These are phyloP conservation scores for Mythimna impura DNA, from an alignment of 2,888 invertebrate species.

Conservation along the genomic window DNA sequence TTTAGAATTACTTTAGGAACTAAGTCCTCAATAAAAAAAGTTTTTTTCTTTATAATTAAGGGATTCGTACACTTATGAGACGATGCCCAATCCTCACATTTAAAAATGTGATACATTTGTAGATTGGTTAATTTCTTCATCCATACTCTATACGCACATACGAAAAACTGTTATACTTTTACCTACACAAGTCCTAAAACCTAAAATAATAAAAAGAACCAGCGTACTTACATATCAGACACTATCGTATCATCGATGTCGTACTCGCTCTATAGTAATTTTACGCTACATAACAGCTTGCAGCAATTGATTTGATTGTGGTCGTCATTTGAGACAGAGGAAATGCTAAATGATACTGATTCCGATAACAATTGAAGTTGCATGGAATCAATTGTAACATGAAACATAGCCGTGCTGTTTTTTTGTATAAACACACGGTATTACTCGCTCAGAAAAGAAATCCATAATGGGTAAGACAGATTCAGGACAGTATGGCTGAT, in stretches of 20 bases:
- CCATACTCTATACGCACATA: too few relatives aligned
- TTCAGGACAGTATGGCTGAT: neutral
- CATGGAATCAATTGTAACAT: conserved; percentile 5
- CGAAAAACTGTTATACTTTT: too few relatives aligned
- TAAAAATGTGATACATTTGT: too few relatives aligned
- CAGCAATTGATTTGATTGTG: conserved; percentile 14
- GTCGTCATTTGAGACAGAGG: conserved; percentile 33
- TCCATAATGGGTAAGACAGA: neutral
- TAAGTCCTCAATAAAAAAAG: too few relatives aligned
- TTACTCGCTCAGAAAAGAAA: neutral
- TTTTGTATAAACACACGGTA: neutral
- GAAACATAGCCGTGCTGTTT: neutral
- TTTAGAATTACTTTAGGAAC: too few relatives aligned
- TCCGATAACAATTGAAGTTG: conserved; percentile 17
- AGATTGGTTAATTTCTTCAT: too few relatives aligned
- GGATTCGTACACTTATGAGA: too few relatives aligned
- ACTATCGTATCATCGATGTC: neutral
- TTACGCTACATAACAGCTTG: neutral
- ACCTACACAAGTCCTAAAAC: too few relatives aligned
- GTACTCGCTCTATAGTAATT: conserved; percentile 34
- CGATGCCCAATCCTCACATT: too few relatives aligned
- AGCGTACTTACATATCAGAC: neutral
- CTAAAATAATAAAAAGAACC: too few relatives aligned
- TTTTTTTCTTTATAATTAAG: too few relatives aligned
- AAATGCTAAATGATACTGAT: conserved; percentile 38